Percentiles rank a stretch among this genome's conserved stretches.
Conservation (phyloP, 2,113 vertebrate species). For the Podarcis raffonei region DNA sequence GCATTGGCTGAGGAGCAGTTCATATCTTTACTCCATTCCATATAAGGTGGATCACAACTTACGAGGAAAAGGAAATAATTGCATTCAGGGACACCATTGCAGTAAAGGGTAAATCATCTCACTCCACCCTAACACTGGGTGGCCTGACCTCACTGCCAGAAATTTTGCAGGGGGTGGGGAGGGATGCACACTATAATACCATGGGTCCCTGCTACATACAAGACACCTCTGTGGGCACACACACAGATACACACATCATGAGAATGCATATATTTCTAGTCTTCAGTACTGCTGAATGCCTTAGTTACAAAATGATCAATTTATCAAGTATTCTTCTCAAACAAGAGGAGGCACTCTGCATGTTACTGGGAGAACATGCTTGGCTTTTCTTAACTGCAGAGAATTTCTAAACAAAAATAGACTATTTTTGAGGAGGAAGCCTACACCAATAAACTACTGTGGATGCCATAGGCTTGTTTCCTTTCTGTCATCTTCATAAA, state of each 20-base stretch:
- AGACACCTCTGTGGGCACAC: too few species aligned
- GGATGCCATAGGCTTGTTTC: background rate
- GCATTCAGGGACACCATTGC: background rate
- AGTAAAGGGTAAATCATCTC: background rate
- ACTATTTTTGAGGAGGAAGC: background rate
- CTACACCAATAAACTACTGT: background rate
- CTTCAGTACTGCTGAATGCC: constrained; percentile 26
- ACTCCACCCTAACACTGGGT: background rate
- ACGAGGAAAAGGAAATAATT: background rate
- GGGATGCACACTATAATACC: background rate
- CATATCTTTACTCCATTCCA: background rate
- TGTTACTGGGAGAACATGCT: background rate
- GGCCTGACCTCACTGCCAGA: background rate
- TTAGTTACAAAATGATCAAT: background rate
- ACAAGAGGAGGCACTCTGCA: background rate
- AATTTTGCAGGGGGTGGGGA: too few species aligned
- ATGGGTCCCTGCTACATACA: too few species aligned
- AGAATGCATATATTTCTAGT: background rate
- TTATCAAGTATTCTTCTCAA: constrained; percentile 15
- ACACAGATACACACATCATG: background rate
- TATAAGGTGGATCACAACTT: background rate
- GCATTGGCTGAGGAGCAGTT: background rate
- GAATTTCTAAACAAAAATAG: background rate
- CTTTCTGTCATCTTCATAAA: constrained; percentile 28
- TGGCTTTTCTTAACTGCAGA: background rate